These are phyloP conservation scores for Cryptoprocta ferox DNA, from an alignment of 2,797 vertebrate species.

Conservation along the genomic window DNA sequence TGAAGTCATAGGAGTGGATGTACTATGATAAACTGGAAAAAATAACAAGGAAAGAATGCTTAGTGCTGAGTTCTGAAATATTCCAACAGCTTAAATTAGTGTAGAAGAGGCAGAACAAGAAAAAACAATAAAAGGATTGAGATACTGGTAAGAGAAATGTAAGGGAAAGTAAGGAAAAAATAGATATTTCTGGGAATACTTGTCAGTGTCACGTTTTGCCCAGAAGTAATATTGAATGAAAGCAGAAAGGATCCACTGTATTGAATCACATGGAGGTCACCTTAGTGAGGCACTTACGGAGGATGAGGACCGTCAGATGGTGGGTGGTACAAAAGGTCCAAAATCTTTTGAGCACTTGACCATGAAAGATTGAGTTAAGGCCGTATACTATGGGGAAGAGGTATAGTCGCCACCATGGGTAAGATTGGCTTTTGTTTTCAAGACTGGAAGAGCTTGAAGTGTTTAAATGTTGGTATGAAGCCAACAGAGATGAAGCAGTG, in stretches of 20 bases:
- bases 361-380: background rate
- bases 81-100: background rate
- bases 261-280: background rate
- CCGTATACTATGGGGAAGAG: accelerated
- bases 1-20: background rate
- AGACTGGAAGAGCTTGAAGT: background rate
- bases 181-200: background rate
- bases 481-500: background rate
- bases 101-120: background rate
- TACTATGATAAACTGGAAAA: background rate
- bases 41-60: background rate
- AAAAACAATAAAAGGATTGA: background rate
- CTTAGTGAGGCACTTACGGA: accelerated
- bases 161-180: background rate
- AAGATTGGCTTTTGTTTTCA: background rate
- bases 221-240: background rate
- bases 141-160: background rate
- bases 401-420: background rate
- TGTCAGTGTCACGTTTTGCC: background rate
- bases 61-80: background rate
- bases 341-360: background rate
- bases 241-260: background rate
- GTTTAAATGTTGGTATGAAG: background rate
- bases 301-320: too few relatives aligned
- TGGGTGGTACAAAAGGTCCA: background rate